These are phyloP conservation scores for Ichneumoninae sp. DNA, from an alignment of 2,888 invertebrate genomes.

Conservation along the genomic window DNA sequence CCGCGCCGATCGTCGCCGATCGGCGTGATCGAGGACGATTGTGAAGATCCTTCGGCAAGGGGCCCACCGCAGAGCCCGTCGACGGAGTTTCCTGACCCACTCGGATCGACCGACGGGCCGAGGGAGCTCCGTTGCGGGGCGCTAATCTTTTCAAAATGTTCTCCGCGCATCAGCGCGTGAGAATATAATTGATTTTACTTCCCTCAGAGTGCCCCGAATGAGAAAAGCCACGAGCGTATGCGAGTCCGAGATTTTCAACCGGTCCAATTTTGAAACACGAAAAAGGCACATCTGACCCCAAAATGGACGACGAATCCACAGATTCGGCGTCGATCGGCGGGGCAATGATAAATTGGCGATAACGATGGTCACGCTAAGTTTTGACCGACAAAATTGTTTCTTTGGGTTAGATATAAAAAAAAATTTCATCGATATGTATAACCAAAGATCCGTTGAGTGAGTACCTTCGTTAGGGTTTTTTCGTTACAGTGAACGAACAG, in stretches of 20 bases:
- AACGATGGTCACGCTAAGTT: conserved; percentile 13
- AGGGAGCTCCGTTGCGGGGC: conserved; percentile 73
- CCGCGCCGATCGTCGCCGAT: conserved; percentile 37
- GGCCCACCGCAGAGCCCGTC: conserved; percentile 77
- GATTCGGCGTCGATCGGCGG: conserved; percentile 1
- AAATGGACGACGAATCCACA: neutral
- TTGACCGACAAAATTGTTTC: conserved; percentile 30
- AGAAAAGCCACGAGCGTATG: conserved; percentile 76
- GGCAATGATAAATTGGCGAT: conserved; percentile 9
- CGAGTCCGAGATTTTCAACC: conserved; percentile 79
- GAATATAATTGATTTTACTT: conserved; percentile 79
- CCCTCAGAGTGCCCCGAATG: conserved; percentile 72
- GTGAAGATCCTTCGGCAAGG: conserved; percentile 59
- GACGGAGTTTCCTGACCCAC: conserved; percentile 66
- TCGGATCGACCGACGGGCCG: conserved; percentile 35
- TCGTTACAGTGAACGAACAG: conserved; percentile 83
- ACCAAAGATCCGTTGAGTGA: conserved; percentile 77
- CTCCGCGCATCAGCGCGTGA: conserved; percentile 79
- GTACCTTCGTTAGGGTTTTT: conserved; percentile 84
- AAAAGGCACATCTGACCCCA: conserved; percentile 21
- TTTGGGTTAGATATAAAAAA: conserved; percentile 10
- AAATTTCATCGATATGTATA: conserved; percentile 12
- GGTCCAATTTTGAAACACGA: conserved; percentile 64
- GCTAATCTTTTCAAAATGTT: conserved; percentile 83
- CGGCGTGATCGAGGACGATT: conserved; percentile 52